A percentile compares a stretch with the other conserved stretches of the same genome.
These are phyloP conservation scores for Drosophila peninsularis DNA, from an alignment of 2,888 invertebrate genomes.

Conservation along the genomic window DNA sequence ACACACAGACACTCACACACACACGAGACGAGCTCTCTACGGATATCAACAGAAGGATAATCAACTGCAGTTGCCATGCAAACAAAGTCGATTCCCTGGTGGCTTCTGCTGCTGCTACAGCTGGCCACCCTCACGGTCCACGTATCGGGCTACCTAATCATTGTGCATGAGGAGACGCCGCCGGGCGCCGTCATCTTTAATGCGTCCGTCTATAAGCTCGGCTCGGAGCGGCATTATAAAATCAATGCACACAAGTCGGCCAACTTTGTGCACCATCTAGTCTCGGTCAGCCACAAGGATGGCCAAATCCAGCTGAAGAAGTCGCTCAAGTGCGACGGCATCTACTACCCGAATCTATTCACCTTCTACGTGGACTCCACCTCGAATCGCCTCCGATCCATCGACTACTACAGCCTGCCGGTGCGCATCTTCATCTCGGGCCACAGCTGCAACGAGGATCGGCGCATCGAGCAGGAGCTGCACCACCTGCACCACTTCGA, in stretches of 20 bases:
- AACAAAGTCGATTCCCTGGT: constrained; percentile 38
- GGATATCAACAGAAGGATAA: constrained; percentile 33
- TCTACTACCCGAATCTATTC: constrained; percentile 93
- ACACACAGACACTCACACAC: constrained; percentile 12
- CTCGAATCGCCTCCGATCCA: constrained; percentile 90
- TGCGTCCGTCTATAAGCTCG: constrained; percentile 91
- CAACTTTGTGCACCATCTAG: constrained; percentile 91
- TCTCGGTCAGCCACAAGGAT: constrained; percentile 90
- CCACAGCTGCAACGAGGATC: constrained; percentile 88
- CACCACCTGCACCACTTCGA: constrained; percentile 86
- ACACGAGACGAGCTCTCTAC: background rate
- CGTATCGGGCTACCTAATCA: constrained; percentile 86
- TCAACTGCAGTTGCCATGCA: constrained; percentile 55
- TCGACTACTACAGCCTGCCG: constrained; percentile 93
- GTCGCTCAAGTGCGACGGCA: constrained; percentile 91
- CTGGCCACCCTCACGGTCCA: constrained; percentile 38
- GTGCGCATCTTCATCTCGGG: constrained; percentile 91
- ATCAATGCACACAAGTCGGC: constrained; percentile 93
- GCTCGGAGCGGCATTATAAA: constrained; percentile 91
- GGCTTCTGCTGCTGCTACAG: constrained; percentile 48
- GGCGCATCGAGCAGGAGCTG: constrained; percentile 86
- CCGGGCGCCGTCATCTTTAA: constrained; percentile 90
- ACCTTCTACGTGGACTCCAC: constrained; percentile 95
- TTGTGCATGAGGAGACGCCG: constrained; percentile 87
- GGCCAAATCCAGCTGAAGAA: constrained; percentile 91